Evolutionary conservation across 1,140 invertebrate genomes (phyloP), one percentile per base, ranked within the genome.

Genomic region (Tigriopus japonicus): DNA sequence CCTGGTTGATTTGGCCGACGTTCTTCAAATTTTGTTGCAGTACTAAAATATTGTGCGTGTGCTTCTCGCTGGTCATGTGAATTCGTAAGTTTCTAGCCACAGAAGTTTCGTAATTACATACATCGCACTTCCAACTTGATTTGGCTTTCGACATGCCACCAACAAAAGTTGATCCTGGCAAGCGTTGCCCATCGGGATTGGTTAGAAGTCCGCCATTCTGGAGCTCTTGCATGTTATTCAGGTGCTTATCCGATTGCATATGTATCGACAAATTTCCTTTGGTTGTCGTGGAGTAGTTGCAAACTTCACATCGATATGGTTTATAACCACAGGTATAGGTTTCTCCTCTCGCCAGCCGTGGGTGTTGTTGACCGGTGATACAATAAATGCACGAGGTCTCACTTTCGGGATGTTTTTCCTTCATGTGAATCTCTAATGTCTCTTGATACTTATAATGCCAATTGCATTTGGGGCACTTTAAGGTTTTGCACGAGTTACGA

Each of bases 371-470:
- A 56, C 90, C 91, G 60, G 93, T 90, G 66, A 97, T 84, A 73
- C 95, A 98, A 73, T 96, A 99, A 59, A 95, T 86, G 71, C 95
- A 99, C 52, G 86, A 90, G 12, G 89, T 92, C 70, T 98, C 93
- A 63, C 84, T 91, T 69, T 98, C 95, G 0, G 93, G 91, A 72
- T 99, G 96, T 71, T 99, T 99, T 69, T 99, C 95, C 71, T 98
- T 96, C 94, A 99, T 98, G 72, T 99, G 96, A 67, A 98, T 98
- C 74, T 98, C 96, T 43, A 99, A 75, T 1, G 95, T 98, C 73
- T 99, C 96, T 74, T 98, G 94, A 70, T 99, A 99, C 74, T 99
- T 99, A 74, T 98, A 99, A 73, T 99, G 95, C 96, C 96, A 99
- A 74, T 99, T 99, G 70, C 96, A 98, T 72, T 98, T 97, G 0